Evolutionary conservation across 2,113 vertebrate genomes (phyloP).

Genomic region (Sardina pilchardus): DNA sequence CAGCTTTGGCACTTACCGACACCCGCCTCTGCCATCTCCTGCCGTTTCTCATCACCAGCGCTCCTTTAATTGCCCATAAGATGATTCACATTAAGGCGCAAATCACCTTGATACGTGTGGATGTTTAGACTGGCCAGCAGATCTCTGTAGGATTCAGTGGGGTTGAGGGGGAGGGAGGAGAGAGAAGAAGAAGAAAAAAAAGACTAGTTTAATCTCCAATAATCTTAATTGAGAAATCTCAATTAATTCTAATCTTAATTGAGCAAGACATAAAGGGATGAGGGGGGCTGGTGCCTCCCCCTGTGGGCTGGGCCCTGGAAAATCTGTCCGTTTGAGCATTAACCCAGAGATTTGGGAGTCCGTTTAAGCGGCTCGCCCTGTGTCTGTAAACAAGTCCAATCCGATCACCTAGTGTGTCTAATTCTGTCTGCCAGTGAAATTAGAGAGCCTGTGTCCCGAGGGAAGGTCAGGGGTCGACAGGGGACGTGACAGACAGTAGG

Average conservation of each 20-base stretch:
- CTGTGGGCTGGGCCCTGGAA: conserved; percentile 59
- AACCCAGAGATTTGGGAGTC: conserved; percentile 79
- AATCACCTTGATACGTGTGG: conserved; percentile 13
- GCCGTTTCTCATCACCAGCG: conserved; percentile 54
- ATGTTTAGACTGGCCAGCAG: conserved; percentile 38
- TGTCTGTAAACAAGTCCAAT: conserved; percentile 84
- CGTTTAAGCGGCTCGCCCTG: conserved; percentile 71
- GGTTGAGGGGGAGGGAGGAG: conserved; percentile 54
- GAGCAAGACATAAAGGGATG: conserved; percentile 63
- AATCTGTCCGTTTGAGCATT: conserved; percentile 81
- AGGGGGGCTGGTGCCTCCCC: conserved; percentile 53
- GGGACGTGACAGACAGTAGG: conserved; percentile 7
- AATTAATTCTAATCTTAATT: conserved; percentile 70
- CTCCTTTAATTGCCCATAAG: conserved; percentile 64
- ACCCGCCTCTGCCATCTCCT: conserved; percentile 4
- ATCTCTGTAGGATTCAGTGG: conserved; percentile 55
- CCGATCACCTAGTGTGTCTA: conserved; percentile 78
- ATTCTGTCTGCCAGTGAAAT: conserved; percentile 78
- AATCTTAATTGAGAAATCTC: conserved; percentile 63
- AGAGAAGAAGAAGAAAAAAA: too few species aligned
- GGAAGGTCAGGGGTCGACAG: conserved; percentile 32
- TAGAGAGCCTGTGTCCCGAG: conserved; percentile 54
- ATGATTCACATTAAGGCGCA: conserved; percentile 50
- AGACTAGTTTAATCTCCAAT: conserved; percentile 57
- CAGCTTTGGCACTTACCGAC: conserved; percentile 53